A percentile compares a stretch with the other conserved stretches of the same genome.
These are phyloP conservation scores for Aphis gossypii DNA, from an alignment of 1,140 invertebrate species.

Conservation along the genomic window DNA sequence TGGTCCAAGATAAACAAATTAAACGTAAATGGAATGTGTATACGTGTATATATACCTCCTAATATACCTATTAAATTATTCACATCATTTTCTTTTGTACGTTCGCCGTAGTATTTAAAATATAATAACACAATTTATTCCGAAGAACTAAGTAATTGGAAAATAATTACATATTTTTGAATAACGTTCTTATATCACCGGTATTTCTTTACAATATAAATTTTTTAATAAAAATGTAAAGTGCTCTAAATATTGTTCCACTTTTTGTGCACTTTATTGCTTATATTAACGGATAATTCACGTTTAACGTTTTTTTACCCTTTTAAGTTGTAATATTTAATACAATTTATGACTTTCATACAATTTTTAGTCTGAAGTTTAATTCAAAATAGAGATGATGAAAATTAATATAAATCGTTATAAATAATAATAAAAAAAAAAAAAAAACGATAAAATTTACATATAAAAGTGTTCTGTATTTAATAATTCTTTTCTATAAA, in stretches of 20 bases:
- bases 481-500: not conserved
- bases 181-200: not conserved
- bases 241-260: not conserved
- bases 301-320: not conserved
- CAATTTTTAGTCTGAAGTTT: not conserved
- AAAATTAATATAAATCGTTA: not conserved
- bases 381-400: not conserved
- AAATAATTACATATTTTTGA: not conserved
- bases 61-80: slow-evolving; percentile 10
- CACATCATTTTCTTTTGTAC: not conserved
- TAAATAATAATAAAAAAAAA: not conserved
- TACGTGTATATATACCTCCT: not conserved
- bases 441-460: not conserved
- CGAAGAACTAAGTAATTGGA: not conserved
- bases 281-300: not conserved
- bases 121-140: not conserved
- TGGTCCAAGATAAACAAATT: slow-evolving; percentile 12
- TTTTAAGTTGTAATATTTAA: not conserved
- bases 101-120: not conserved
- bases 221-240: not conserved
- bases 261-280: not conserved
- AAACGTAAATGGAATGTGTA: not conserved
- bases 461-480: not conserved
- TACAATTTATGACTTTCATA: not conserved
- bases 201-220: not conserved